A percentile compares a stretch with the other conserved stretches of the same genome.
phyloP scores from a whole-genome alignment of 1,140 invertebrate genomes.

The Bombyx mori region DNA sequence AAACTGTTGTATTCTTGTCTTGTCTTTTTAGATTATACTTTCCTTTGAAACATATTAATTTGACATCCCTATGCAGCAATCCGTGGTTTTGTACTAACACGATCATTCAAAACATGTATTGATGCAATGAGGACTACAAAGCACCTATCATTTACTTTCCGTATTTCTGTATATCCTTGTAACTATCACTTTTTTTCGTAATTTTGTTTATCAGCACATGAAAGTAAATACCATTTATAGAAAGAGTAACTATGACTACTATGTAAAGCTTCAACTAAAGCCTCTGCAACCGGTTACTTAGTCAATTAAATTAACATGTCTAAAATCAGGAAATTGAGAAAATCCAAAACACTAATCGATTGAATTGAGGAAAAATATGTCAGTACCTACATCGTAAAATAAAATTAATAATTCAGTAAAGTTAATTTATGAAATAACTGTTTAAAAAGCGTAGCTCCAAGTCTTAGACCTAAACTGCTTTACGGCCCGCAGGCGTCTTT shows the following conservation, averaged over 20 bases:
- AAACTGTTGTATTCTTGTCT: conserved; percentile 10
- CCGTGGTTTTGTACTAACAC: conserved; percentile 20
- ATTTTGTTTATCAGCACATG: conserved; percentile 69
- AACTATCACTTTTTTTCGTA: conserved; percentile 23
- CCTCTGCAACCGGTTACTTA: conserved; percentile 50
- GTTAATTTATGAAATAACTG: conserved; percentile 2
- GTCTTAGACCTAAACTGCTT: too few relatives aligned
- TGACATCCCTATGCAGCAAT: conserved; percentile 25
- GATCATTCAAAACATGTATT: conserved; percentile 27
- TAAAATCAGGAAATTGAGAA: conserved; percentile 1
- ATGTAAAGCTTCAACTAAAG: conserved; percentile 32
- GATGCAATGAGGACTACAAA: conserved; percentile 39
- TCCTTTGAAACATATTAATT: conserved; percentile 18
- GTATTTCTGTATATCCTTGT: conserved; percentile 18
- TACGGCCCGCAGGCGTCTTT: conserved; percentile 84
- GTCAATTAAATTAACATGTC: conserved; percentile 19
- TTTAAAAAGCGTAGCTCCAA: too few relatives aligned
- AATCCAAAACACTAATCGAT: conserved; percentile 27
- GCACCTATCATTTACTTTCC: conserved; percentile 41
- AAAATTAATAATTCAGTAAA: too few relatives aligned
- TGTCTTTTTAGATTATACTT: conserved; percentile 14
- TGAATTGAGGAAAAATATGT: conserved; percentile 56
- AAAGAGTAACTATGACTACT: conserved; percentile 16
- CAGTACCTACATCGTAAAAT: neutral
- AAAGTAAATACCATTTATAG: conserved; percentile 41